Evolutionary conservation across 1,140 invertebrate genomes (phyloP).

Genomic region (Laupala kohalensis): DNA sequence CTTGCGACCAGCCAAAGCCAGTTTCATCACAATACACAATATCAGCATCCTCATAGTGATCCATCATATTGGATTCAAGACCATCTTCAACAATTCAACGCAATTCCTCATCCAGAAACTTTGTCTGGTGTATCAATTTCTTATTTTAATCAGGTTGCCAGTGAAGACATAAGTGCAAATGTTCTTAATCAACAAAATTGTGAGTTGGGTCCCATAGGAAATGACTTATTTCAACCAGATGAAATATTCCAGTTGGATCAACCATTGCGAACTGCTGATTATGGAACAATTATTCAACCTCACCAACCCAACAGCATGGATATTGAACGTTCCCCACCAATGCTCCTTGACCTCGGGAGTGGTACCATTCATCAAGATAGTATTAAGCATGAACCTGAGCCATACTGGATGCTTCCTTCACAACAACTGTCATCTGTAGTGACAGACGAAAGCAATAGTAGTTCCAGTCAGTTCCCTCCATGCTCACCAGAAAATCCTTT

Average conservation of each 20-base stretch:
- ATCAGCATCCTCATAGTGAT: conserved; percentile 19
- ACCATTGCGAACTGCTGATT: conserved; percentile 33
- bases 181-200: conserved; percentile 23
- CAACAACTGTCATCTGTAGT: not conserved
- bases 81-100: conserved; percentile 10
- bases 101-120: conserved; percentile 5
- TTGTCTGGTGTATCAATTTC: conserved; percentile 16
- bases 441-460: conserved; percentile 12
- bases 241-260: conserved; percentile 65
- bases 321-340: conserved; percentile 45
- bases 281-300: not conserved
- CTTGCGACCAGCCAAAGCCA: conserved; percentile 23
- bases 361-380: conserved; percentile 18
- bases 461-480: conserved; percentile 7
- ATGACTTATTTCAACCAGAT: conserved; percentile 60
- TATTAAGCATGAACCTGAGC: conserved; percentile 7
- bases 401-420: conserved; percentile 6
- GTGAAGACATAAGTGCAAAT: not conserved
- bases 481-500: not conserved
- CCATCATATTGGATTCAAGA: conserved; percentile 18
- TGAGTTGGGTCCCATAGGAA: conserved; percentile 39
- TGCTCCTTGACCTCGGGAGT: conserved; percentile 53
- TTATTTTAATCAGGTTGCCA: not conserved
- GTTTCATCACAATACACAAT: conserved; percentile 1
- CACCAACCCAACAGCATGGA: conserved; percentile 20